phyloP scores from a whole-genome alignment of 2,113 vertebrate species.

The Riparia riparia region DNA sequence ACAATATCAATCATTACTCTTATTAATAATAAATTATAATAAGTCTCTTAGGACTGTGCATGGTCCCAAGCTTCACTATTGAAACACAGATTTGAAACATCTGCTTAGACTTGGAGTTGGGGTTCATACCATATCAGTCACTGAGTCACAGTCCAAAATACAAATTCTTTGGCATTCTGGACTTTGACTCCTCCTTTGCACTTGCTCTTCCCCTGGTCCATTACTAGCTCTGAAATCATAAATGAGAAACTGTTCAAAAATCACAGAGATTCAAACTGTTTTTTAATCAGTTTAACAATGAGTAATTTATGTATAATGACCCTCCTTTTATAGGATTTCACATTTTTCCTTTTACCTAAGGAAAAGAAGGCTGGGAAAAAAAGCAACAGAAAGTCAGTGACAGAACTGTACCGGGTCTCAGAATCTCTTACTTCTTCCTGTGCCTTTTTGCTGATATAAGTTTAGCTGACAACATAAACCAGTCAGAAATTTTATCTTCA shows the following conservation, averaged over 20 bases:
- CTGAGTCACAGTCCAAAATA: not conserved
- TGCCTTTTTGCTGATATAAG: not conserved
- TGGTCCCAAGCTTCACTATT: not conserved
- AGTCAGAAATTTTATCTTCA: not conserved
- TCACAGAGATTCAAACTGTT: not conserved
- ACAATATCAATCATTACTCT: constrained; percentile 59
- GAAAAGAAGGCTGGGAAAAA: not conserved
- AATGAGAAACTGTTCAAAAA: not conserved
- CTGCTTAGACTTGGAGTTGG: not conserved
- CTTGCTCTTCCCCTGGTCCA: not conserved
- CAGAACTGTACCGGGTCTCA: not conserved
- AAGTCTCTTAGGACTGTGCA: constrained; percentile 1
- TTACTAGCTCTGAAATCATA: not conserved
- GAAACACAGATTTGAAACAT: constrained; percentile 3
- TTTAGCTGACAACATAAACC: not conserved
- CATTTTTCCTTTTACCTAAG: not conserved
- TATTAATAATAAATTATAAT: constrained; percentile 64
- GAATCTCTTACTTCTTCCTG: not conserved
- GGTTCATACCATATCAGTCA: not conserved
- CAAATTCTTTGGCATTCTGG: not conserved
- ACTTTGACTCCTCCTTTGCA: not conserved
- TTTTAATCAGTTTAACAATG: not conserved
- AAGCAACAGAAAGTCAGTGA: not conserved
- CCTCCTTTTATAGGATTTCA: not conserved
- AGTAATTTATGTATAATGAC: not conserved